Evolutionary conservation across 30 jellyfish, hydroid and myxozoan genomes (phyloP), one percentile per base, ranked within the genome.

Genomic region (Cassiopea andromeda): DNA sequence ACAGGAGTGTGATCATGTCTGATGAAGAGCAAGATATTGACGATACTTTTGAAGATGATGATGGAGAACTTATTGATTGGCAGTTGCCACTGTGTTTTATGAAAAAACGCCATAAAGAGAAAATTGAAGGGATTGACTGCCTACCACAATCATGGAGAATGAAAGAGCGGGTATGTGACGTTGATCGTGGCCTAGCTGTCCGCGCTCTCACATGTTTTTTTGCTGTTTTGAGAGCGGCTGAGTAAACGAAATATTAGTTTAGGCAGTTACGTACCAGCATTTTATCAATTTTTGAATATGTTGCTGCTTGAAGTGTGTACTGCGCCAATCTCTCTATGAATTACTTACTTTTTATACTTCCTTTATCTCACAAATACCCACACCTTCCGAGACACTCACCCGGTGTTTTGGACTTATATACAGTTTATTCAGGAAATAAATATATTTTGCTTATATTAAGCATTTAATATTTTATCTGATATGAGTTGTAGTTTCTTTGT

Each of bases 71-170:
- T 7, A 79, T 94, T 54, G 97, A 94, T 46, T 94, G 98, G 98
- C 98, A 94, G 75, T 78, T 94, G 18, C 98, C 97, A 17, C 67
- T 94, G 60, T 94, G 98, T 81, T 94, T 94, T 93, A 94, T 94
- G 98, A 94, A 94, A 68, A 94, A 90, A 48, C 93, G 98, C 18
- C 98, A 94, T 94, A 94, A 90, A 54, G 98, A 94, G 44, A 90
- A 75, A 74, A 94, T 94, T 64, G 97, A 94, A 38, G 97, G 97
- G 69, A 75, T 89, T n/a, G 68, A 66, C 1, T 77, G 94, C 60
- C 75, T 87, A 38, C 96, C 94, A 1, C 97, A 90, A 67, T 85
- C 98, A 85, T 94, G 98, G 98, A 87, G 96, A 75, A 90, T 94
- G 97, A 94, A 90, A 82, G 98, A 94, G 59, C 92, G 96, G 85